Percentiles rank a stretch among this genome's conserved stretches.
phyloP scores from a whole-genome alignment of 2,888 invertebrate species.

The Acheta domesticus region DNA sequence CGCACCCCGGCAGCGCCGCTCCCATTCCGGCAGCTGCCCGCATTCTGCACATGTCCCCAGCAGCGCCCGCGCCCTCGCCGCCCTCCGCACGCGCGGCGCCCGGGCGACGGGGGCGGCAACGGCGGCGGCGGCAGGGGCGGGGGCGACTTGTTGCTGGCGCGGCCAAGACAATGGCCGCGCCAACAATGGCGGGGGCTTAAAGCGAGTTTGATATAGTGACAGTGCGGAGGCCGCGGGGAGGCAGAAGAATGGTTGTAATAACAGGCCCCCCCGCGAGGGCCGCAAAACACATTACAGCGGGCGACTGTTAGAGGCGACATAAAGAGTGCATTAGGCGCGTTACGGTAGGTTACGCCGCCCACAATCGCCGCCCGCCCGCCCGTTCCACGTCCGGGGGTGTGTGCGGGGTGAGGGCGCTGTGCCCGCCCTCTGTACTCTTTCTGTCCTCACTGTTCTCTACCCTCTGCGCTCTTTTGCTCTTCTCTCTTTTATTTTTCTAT shows the following conservation, averaged over 20 bases:
- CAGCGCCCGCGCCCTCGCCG: too few relatives aligned
- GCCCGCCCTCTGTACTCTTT: too few relatives aligned
- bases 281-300: conserved; percentile 19
- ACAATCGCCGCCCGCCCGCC: not conserved
- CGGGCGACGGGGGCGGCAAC: not conserved
- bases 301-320: conserved; percentile 33
- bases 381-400: too few relatives aligned
- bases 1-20: too few relatives aligned
- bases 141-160: not conserved
- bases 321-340: conserved; percentile 35
- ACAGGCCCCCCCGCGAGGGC: not conserved
- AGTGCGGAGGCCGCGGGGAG: not conserved
- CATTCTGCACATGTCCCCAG: too few relatives aligned
- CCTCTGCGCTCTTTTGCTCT: too few relatives aligned
- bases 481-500: too few relatives aligned
- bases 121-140: not conserved
- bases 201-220: conserved; percentile 10
- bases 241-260: conserved; percentile 5
- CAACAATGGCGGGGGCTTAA: conserved; percentile 6
- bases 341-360: conserved; percentile 20
- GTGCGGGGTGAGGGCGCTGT: too few relatives aligned
- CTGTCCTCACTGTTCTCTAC: too few relatives aligned
- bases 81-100: not conserved
- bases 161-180: not conserved
- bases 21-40: too few relatives aligned